Percentiles rank a stretch among this genome's conserved stretches.
Conservation (phyloP, 1,140 invertebrate genomes). For the Eubasilissa regina region DNA sequence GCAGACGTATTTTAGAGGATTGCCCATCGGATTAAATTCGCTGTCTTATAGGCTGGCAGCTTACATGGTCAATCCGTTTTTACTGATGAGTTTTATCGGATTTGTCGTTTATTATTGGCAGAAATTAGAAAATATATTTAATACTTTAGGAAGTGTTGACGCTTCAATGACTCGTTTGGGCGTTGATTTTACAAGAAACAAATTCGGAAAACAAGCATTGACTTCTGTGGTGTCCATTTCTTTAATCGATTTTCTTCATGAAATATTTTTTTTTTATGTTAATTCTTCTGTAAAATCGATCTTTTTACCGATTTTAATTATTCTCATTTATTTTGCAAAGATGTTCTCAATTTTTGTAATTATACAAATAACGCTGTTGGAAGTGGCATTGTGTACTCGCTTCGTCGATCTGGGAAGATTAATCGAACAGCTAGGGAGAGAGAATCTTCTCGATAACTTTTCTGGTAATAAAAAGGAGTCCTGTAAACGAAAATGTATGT, state of each 20-base stretch:
- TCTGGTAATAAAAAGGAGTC: neutral
- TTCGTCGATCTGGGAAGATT: neutral
- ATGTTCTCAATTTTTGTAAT: neutral
- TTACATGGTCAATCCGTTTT: too few species aligned
- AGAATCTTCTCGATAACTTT: neutral
- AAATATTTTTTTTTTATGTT: neutral
- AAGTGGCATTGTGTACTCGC: neutral
- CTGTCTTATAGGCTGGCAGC: too few species aligned
- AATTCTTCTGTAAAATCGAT: too few species aligned
- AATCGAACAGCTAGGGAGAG: neutral
- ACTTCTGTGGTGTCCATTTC: neutral
- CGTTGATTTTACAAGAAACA: neutral
- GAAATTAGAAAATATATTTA: neutral
- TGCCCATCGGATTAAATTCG: too few species aligned
- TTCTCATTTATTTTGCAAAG: neutral
- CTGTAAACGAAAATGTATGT: neutral
- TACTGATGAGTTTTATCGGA: neutral
- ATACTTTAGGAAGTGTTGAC: neutral
- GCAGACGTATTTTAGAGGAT: too few species aligned
- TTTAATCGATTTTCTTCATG: neutral
- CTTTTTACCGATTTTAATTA: neutral
- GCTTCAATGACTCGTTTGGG: neutral
- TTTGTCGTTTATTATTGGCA: neutral
- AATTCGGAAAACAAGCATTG: neutral
- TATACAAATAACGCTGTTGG: neutral